Base-by-base conservation (phyloP, 2,888 invertebrate genomes). In the Agriopis marginaria region DNA sequence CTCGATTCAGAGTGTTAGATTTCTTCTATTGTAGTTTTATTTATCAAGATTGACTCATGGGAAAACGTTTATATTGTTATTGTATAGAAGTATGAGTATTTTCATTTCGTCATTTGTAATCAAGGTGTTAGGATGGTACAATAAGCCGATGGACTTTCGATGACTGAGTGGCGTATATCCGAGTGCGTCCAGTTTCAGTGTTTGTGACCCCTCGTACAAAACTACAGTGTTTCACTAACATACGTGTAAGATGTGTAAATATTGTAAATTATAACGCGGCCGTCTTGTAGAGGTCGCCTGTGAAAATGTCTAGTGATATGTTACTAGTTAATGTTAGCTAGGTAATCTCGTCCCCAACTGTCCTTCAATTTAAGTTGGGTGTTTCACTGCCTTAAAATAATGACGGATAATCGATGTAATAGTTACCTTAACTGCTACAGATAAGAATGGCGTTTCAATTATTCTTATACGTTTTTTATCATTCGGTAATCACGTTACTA, bases 331-430 rank as follows among this genome's bases (percentile, higher is more conserved):
- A 92, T 89, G 86, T 93, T 93, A 94, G 94, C 94, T 93, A 94
- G 93, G 92, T 93, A 93, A 93, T 92, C 89, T 93, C 89, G 91
- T 91, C 90, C 93, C 94, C 93, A 91, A 93, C 94, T 90, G 89
- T 91, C 92, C 92, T 93, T 89, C 86, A 89, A 87, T 93, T 93
- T 93, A 88, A 88, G 93, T 93, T 94, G 94, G 94, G 92, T 91
- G 92, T 94, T 91, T 93, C 94, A 94, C 94, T 94, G 94, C 94
- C 94, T 94, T 94, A 94, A 92, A 92, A 82, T 92, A 89, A 90
- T 91, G 86, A 75, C 86, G 74, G 86, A 83, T 82, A 84, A 87
- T 91, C 82, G 88, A 83, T 86, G 87, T 93, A 92, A 92, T 91
- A 89, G 89, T 91, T 90, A 90, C 82, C 85, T 88, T 87, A 91